Percentiles rank a stretch among this genome's conserved stretches.
Evolutionary conservation across 1,140 invertebrate species (phyloP).

Genomic region (Camponotus floridanus): DNA sequence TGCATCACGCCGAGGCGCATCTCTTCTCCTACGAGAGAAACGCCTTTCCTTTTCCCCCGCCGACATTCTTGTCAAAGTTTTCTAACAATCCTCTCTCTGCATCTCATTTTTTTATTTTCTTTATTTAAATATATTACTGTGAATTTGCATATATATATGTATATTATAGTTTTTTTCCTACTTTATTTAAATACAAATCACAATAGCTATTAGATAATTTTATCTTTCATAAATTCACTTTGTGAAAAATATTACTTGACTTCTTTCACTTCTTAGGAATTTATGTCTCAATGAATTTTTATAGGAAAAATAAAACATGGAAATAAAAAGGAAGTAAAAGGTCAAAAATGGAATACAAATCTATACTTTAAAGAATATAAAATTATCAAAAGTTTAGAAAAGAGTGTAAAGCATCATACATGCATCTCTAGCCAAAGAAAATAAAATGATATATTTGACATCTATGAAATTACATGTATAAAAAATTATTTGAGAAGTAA

Average conservation of each 20-base stretch:
- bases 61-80: constrained; percentile 52
- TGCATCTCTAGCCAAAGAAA: background rate
- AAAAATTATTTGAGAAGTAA: background rate
- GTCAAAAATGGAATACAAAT: background rate
- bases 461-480: background rate
- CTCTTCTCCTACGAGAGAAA: constrained; percentile 52
- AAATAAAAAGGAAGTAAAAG: background rate
- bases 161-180: background rate
- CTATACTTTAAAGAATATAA: background rate
- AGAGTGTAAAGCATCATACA: background rate
- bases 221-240: too few species aligned
- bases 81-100: background rate
- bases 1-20: constrained; percentile 53
- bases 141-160: background rate
- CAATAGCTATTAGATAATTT: background rate
- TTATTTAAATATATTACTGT: too few species aligned
- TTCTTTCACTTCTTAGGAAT: too few species aligned
- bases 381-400: constrained; percentile 2
- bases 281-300: background rate
- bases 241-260: too few species aligned
- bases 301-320: background rate
- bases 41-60: constrained; percentile 57
- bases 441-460: background rate
- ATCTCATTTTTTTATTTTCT: too few species aligned
- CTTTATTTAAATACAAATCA: background rate